phyloP scores from a whole-genome alignment of 1,140 invertebrate genomes.

The Leptestheria dahalacensis region DNA sequence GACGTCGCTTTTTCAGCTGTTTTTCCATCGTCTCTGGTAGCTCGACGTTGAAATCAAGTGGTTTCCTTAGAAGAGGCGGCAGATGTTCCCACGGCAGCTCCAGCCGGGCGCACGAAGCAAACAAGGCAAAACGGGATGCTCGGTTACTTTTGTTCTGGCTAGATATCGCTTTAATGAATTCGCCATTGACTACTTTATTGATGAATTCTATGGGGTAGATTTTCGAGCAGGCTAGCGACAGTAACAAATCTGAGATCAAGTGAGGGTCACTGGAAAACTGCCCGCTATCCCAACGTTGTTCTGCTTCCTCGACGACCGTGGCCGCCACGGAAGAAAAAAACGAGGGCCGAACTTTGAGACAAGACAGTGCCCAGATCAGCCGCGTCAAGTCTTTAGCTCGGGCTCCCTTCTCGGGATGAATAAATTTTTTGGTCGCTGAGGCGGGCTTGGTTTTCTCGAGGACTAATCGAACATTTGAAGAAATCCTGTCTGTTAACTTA shows the following conservation, averaged over 20 bases:
- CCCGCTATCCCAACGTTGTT: neutral
- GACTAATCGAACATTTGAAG: neutral
- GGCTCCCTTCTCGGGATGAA: slow-evolving; percentile 6
- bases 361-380: slow-evolving; percentile 3
- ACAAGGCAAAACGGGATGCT: neutral
- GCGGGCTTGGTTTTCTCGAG: slow-evolving; percentile 5
- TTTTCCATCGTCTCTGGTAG: slow-evolving; percentile 3
- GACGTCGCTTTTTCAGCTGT: neutral
- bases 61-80: too few relatives aligned
- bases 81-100: neutral
- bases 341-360: neutral
- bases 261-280: neutral
- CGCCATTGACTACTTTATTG: neutral
- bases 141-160: neutral
- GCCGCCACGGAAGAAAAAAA: neutral
- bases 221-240: slow-evolving; percentile 6
- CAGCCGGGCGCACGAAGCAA: neutral
- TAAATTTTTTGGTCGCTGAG: neutral
- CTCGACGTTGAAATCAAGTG: neutral
- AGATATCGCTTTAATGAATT: neutral
- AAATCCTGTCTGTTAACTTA: neutral
- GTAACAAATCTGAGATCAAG: slow-evolving; percentile 2
- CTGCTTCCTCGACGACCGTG: neutral
- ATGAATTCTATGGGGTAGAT: slow-evolving; percentile 1
- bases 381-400: slow-evolving; percentile 11